Conservation (phyloP, 2,113 vertebrate species). For the Sciurus niger region DNA sequence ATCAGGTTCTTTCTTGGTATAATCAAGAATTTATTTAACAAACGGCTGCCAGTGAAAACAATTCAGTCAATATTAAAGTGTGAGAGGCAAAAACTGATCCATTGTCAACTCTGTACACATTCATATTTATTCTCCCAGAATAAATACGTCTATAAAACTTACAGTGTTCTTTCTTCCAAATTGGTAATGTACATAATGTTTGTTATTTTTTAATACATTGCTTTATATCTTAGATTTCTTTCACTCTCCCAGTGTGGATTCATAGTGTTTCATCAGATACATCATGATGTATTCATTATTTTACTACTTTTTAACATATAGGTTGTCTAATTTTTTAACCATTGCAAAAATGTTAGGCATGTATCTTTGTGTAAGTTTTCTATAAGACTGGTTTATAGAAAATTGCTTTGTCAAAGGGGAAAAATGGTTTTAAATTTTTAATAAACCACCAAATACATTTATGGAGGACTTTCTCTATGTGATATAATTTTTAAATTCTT, state of each 20-base stretch:
- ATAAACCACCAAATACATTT: background rate
- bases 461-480: background rate
- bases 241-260: background rate
- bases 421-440: background rate
- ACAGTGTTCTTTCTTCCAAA: background rate
- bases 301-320: background rate
- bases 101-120: background rate
- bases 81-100: background rate
- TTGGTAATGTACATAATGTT: background rate
- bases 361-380: background rate
- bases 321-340: background rate
- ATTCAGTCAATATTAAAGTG: background rate
- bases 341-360: background rate
- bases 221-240: background rate
- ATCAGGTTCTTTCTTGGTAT: background rate
- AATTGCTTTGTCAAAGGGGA: background rate
- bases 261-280: background rate
- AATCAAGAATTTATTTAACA: constrained; percentile 26
- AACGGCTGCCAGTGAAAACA: background rate
- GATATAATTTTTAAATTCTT: background rate
- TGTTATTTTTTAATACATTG: background rate
- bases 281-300: background rate
- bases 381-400: background rate
- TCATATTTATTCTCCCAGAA: background rate
- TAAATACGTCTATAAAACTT: background rate